Percentiles rank a stretch among this genome's conserved stretches.
Conservation (phyloP, 2,113 vertebrate species). For the Megaleporinus macrocephalus region DNA sequence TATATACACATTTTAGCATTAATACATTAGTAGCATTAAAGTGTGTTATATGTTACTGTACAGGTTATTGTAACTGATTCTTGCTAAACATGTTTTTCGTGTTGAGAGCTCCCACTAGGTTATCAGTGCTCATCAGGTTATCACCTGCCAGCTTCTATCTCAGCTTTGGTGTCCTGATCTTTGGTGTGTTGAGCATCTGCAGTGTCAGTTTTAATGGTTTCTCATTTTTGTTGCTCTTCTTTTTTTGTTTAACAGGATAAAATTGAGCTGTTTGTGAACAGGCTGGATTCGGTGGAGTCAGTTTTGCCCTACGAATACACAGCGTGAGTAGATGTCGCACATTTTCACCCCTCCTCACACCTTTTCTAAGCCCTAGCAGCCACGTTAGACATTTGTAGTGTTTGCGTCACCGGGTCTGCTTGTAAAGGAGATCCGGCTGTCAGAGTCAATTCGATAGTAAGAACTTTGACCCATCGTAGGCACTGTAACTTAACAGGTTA, state of each 20-base stretch:
- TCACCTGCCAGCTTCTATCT: not conserved
- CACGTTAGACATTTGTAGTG: not conserved
- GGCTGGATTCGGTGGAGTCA: conserved; percentile 94
- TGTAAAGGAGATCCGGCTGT: not conserved
- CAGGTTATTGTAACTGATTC: too few relatives aligned
- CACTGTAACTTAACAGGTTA: not conserved
- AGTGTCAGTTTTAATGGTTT: not conserved
- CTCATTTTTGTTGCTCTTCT: not conserved
- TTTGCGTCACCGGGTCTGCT: not conserved
- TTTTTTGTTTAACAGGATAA: conserved; percentile 78
- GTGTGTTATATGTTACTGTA: too few relatives aligned
- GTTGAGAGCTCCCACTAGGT: not conserved
- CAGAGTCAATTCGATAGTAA: too few relatives aligned
- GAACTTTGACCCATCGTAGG: not conserved
- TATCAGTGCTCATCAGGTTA: not conserved
- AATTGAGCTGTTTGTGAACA: conserved; percentile 93
- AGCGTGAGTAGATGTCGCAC: conserved; percentile 89
- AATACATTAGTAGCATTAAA: too few relatives aligned
- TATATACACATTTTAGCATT: too few relatives aligned
- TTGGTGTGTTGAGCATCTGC: not conserved
- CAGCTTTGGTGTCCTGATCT: not conserved
- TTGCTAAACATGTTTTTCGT: not conserved
- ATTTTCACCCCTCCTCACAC: too few relatives aligned
- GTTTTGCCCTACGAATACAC: conserved; percentile 95
- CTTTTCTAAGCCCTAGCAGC: too few relatives aligned